Evolutionary conservation across 2,113 vertebrate species (phyloP).

Genomic region (Promerops cafer): DNA sequence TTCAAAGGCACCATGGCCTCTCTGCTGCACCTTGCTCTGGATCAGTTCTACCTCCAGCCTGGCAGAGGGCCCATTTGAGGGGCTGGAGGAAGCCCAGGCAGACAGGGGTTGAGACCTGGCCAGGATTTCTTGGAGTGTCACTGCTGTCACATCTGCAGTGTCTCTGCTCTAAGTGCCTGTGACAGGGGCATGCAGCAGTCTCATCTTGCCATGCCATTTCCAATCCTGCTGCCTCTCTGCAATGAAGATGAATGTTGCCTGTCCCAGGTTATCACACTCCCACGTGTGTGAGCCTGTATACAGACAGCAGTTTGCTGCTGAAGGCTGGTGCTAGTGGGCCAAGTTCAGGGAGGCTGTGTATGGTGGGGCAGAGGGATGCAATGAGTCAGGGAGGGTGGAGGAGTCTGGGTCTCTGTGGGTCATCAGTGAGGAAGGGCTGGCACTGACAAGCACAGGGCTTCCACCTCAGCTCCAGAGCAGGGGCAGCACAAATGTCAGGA

Average conservation of each 20-base stretch:
- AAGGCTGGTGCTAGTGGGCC: neutral
- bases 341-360: neutral
- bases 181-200: neutral
- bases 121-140: neutral
- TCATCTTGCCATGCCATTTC: slow-evolving; percentile 11
- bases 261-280: neutral
- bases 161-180: neutral
- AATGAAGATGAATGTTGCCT: slow-evolving; percentile 44
- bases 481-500: neutral
- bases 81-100: neutral
- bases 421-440: neutral
- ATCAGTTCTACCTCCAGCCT: neutral
- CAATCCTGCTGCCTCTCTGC: neutral
- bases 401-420: neutral
- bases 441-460: neutral
- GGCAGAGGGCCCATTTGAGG: neutral
- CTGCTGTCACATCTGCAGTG: neutral
- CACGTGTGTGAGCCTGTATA: neutral
- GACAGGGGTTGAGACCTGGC: neutral
- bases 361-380: neutral
- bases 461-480: neutral
- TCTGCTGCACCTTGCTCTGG: neutral
- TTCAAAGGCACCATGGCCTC: neutral
- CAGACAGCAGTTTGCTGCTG: neutral
- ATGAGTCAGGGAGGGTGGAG: neutral